Evolutionary conservation across 1,140 invertebrate species (phyloP), one percentile per base, ranked within the genome.

Genomic region (Drosophila tristis): DNA sequence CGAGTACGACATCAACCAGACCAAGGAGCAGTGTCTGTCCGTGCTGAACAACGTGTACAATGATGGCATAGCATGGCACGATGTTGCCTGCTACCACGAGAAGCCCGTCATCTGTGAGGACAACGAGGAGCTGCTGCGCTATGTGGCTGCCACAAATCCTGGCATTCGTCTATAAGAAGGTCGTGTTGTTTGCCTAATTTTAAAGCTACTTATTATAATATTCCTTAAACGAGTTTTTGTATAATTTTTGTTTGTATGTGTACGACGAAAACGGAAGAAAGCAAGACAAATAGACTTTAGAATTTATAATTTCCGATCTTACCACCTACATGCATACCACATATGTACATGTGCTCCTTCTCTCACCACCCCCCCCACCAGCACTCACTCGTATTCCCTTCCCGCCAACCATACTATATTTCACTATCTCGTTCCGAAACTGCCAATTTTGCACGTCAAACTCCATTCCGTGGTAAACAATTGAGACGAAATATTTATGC

Each of bases 61-160:
- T 70, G 97, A 98, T 91, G 97, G 97, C 53, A 97, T 98, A 81
- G 96, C 95, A 53, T 98, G 97, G 97, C 97, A 98, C 93, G 97
- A 98, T 92, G 96, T 98, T 42, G 97, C 97, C 64, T 98, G 97
- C 92, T 97, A 98, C 92, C 97, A 98, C 91, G 96, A 97, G 92
- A 98, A 98, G 90, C 96, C 97, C 2, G 95, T 97, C 90, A 94
- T 98, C 72, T 98, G 97, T 92, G 97, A 98, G 91, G 97, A 98
- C 92, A 96, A 95, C 53, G 96, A 97, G 56, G 96, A 97, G 91
- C 94, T 98, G 47, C 93, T 98, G 62, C 96, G 95, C 85, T 98
- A 97, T 92, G 95, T 97, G 47, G 95, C 95, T 8, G 95, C 95
- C 91, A 97, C 95, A 81, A 97, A 97, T 93, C 95, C 94, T 47